Percentiles rank a stretch among this genome's conserved stretches.
Conservation (phyloP, 2,888 invertebrate genomes). For the Periphyllus acericola region DNA sequence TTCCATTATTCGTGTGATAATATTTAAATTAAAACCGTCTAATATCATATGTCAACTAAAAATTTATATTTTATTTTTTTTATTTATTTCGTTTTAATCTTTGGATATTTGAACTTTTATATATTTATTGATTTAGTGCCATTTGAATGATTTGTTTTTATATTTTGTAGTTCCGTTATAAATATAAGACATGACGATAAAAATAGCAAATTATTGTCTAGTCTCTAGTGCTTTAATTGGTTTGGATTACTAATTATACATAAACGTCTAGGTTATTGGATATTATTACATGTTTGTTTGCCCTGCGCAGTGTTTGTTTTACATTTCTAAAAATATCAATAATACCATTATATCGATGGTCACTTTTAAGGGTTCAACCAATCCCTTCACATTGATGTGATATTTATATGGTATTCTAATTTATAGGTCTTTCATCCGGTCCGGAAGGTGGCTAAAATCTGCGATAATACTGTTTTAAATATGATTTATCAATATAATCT, state of each 20-base stretch:
- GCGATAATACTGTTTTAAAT: background rate
- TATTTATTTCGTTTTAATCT: background rate
- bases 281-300: background rate
- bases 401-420: conserved; percentile 16
- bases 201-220: too few relatives aligned
- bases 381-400: background rate
- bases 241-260: too few relatives aligned
- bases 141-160: background rate
- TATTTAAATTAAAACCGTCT: background rate
- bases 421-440: conserved; percentile 46
- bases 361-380: background rate
- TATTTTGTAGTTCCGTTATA: background rate
- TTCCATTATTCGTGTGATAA: background rate
- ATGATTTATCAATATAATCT: background rate
- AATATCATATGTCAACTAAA: background rate
- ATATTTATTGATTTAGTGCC: background rate
- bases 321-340: background rate
- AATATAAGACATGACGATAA: too few relatives aligned
- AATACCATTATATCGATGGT: background rate
- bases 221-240: too few relatives aligned
- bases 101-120: background rate
- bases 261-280: background rate
- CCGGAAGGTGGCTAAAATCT: conserved; percentile 9
- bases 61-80: background rate
- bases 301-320: background rate